A percentile compares a stretch with the other conserved stretches of the same genome.
Conservation (phyloP, 1,140 invertebrate genomes). For the Lutraria rhynchaena region DNA sequence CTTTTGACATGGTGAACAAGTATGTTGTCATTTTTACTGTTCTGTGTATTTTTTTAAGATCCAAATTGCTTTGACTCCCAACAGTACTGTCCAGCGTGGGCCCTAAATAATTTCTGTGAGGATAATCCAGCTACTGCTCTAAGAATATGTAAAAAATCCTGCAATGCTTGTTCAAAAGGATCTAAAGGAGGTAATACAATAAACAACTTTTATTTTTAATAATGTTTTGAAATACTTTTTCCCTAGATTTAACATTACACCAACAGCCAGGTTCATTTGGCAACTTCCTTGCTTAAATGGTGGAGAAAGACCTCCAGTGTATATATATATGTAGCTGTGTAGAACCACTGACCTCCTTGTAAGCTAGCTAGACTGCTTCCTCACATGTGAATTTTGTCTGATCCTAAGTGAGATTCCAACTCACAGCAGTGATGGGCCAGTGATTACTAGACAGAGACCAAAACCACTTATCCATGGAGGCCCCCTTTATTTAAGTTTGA, state of each 20-base stretch:
- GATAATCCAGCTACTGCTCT: constrained; percentile 46
- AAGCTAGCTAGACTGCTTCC: too few species aligned
- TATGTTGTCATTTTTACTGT: too few species aligned
- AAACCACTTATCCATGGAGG: too few species aligned
- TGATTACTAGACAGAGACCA: too few species aligned
- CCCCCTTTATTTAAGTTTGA: background rate
- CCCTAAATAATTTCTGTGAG: constrained; percentile 42
- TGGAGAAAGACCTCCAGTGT: too few species aligned
- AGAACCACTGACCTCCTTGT: background rate
- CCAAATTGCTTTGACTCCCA: constrained; percentile 17
- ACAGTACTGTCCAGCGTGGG: constrained; percentile 25
- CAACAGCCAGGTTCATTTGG: background rate
- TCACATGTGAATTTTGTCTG: too few species aligned
- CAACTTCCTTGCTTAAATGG: too few species aligned
- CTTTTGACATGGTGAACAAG: too few species aligned
- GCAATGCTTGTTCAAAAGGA: constrained; percentile 30
- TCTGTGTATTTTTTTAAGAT: too few species aligned
- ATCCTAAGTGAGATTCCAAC: too few species aligned
- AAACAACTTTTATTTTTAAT: background rate
- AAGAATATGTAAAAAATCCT: constrained; percentile 54
- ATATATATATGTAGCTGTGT: background rate
- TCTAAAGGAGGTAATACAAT: background rate
- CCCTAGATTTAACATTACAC: too few species aligned
- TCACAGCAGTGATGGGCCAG: too few species aligned
- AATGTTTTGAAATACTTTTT: background rate